Percentiles rank a stretch among this genome's conserved stretches.
These are phyloP conservation scores for Drosophila trapezifrons DNA, from an alignment of 1,140 invertebrate genomes.

Conservation along the genomic window DNA sequence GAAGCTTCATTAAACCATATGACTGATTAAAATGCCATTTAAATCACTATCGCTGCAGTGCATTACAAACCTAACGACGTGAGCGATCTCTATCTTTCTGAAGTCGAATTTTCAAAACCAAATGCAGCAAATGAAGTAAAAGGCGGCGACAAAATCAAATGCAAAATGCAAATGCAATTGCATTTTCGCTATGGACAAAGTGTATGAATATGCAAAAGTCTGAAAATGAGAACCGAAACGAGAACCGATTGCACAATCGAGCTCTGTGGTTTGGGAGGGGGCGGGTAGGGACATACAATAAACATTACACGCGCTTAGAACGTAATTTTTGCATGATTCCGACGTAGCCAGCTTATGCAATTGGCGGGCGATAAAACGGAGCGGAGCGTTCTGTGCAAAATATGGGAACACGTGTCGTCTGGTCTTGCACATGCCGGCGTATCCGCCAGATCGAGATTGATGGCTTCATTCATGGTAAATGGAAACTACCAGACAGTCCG, in stretches of 20 bases:
- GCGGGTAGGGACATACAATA: slow-evolving; percentile 7
- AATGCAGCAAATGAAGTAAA: slow-evolving; percentile 19
- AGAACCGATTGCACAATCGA: slow-evolving; percentile 26
- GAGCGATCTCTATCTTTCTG: slow-evolving; percentile 1
- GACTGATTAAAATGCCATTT: slow-evolving; percentile 6
- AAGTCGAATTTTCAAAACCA: slow-evolving; percentile 17
- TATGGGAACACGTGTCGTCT: slow-evolving; percentile 50
- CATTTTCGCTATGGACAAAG: slow-evolving; percentile 42
- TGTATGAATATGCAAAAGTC: slow-evolving; percentile 52
- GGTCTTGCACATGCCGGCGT: slow-evolving; percentile 59
- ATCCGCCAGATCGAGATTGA: slow-evolving; percentile 55
- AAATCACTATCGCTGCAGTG: slow-evolving; percentile 4
- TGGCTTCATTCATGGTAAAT: slow-evolving; percentile 37
- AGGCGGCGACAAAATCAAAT: slow-evolving; percentile 55
- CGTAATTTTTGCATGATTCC: slow-evolving; percentile 49
- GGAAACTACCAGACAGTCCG: slow-evolving; percentile 20
- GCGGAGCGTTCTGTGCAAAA: slow-evolving; percentile 19
- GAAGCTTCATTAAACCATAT: neutral
- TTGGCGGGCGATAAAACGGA: slow-evolving; percentile 42
- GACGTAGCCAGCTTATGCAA: slow-evolving; percentile 34
- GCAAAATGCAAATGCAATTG: slow-evolving; percentile 47
- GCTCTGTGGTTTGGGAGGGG: neutral
- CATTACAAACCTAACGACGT: neutral
- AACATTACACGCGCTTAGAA: slow-evolving; percentile 37
- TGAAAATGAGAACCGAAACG: slow-evolving; percentile 14